Evolutionary conservation across 2,888 invertebrate genomes (phyloP), one percentile per base, ranked within the genome.

Genomic region (Morpho helenor): DNA sequence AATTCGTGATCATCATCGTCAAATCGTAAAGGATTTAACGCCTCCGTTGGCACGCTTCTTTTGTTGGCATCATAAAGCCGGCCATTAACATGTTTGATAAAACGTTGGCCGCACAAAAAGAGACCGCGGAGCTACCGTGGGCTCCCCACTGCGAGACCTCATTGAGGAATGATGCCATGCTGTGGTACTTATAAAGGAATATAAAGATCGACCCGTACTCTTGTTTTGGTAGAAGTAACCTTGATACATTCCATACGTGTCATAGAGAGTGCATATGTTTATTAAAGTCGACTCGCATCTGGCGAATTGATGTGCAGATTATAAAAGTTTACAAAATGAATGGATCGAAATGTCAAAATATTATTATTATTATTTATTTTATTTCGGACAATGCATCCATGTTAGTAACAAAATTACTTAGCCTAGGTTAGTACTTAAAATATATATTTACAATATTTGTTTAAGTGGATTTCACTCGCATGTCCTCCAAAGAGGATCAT

Each of bases 11-110:
- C 80, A 83, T 84, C 79, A 79, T 80, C 87, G 82, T 84, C 81
- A 84, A 87, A 87, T 89, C 86, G 88, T 87, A 84, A 89, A 87
- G 91, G 91, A 91, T 91, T 91, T 91, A 89, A 91, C 91, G 91
- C 90, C 87, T 90, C 85, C 76, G 84, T 89, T 90, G 81, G 86
- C 91, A 87, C 87, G 82, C 87, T 90, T 81, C 87, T 84, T 89
- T 89, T 90, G 89, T 90, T 86, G 84, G 79, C 70, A 75, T 74
- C 79, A 88, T 87, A 89, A 89, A 84, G 87, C 86, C 84, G 84
- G 75, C 87, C 89, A 90, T 89, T 88, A 89, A 84, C 83, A 84
- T 89, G 88, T 89, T 90, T 89, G 88, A 87, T 90, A 87, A 84
- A 85, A 88, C 77, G 85, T 79, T 84, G 83, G 80, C 68, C 74